Base-by-base conservation (phyloP, 1,140 invertebrate genomes). In the Zaprionus vittiger region DNA sequence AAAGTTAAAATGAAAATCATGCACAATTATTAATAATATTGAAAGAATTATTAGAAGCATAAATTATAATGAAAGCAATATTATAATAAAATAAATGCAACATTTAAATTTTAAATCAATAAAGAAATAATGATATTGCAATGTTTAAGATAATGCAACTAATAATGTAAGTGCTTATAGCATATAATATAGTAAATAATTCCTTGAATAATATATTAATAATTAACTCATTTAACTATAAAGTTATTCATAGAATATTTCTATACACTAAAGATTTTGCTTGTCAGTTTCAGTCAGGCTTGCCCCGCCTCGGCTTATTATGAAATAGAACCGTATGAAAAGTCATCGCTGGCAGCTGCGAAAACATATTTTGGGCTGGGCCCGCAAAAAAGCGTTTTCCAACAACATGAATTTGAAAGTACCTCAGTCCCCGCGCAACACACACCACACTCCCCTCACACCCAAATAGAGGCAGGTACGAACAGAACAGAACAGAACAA, bases 351-450 rank as follows among this genome's bases (percentile, higher is more conserved):
- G 44, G 17, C 38, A 14, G 14, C 24, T 14, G 31, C n/a, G 54
- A 15, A 38, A 41, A 41, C 24, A 12, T 15, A 66, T 52, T 20
- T 52, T 47, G 44, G 54, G 69, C 41, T 55, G 56, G 37, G n/a
- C n/a, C 6, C n/a, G n/a, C n/a, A 47, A 38, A 31, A 65, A 65
- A 37, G 52, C 55, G 64, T 14, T n/a, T 57, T 56, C 55, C 55
- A 56, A 57, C 52, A 69, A 74, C 61, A 63, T 69, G 66, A 61
- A 70, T 74, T 69, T 74, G 62, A 74, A 65, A 76, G 72, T 71
- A 55, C 60, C 7, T 41, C 41, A 17, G 6, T 17, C 41, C 41
- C n/a, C 15, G n/a, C 5, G 4, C 37, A 38, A 15, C 37, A 38
- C 12, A 38, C 41, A 7, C 7, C 17, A 28, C 55, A 28, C 20